These are phyloP conservation scores for Pseudochromis fuscus DNA, from an alignment of 2,797 vertebrate genomes.

Conservation along the genomic window DNA sequence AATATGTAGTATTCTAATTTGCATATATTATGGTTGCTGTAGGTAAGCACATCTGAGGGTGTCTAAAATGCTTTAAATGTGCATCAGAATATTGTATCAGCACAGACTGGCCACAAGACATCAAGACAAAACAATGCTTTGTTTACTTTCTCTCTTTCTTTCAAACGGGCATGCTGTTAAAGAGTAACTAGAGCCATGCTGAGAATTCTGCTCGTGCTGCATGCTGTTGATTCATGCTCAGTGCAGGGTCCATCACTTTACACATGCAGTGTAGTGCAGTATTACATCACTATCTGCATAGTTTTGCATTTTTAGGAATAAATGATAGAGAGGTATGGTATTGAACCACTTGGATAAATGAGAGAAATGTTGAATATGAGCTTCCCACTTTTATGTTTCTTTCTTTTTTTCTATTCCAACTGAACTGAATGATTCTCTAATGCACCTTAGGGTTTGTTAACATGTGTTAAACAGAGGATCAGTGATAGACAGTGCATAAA, in stretches of 20 bases:
- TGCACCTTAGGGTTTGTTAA: too few relatives aligned
- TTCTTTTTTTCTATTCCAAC: not conserved
- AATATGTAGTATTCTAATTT: slow-evolving; percentile 23
- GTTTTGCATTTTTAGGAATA: too few relatives aligned
- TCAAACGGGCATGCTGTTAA: slow-evolving; percentile 10
- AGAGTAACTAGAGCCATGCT: not conserved
- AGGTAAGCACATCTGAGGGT: not conserved
- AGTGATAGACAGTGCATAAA: too few relatives aligned
- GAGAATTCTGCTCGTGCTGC: slow-evolving; percentile 6
- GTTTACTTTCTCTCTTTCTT: slow-evolving; percentile 24
- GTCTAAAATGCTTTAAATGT: slow-evolving; percentile 5
- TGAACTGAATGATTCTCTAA: not conserved
- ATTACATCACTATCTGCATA: slow-evolving; percentile 1
- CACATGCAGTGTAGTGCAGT: too few relatives aligned
- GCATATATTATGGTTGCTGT: slow-evolving; percentile 1
- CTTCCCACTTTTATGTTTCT: not conserved
- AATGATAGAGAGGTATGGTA: too few relatives aligned
- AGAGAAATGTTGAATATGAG: too few relatives aligned
- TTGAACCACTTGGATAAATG: too few relatives aligned
- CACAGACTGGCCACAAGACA: not conserved
- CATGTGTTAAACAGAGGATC: too few relatives aligned
- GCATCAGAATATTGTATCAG: not conserved
- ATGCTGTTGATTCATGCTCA: not conserved
- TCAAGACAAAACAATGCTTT: slow-evolving; percentile 8
- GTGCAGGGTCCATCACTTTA: slow-evolving; percentile 1